Percentiles rank a stretch among this genome's conserved stretches.
Evolutionary conservation across 2,113 vertebrate species (phyloP).

Genomic region (Chunga burmeisteri): DNA sequence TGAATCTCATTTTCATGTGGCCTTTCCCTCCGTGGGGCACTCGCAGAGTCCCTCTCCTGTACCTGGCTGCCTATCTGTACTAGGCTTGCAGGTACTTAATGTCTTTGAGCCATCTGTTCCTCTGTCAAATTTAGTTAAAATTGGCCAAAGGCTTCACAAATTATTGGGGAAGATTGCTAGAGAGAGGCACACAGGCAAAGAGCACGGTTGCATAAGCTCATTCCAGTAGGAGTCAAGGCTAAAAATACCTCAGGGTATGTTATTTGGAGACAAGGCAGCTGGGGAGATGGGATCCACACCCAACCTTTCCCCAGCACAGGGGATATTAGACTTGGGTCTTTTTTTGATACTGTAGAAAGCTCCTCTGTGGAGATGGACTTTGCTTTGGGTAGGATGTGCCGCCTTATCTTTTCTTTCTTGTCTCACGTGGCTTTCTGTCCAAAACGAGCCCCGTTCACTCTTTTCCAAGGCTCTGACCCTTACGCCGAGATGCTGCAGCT

Average conservation of each 20-base stretch:
- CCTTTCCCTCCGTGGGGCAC: conserved; percentile 13
- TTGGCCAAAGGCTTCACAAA: conserved; percentile 45
- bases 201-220: background rate
- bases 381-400: background rate
- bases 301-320: background rate
- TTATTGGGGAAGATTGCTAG: conserved; percentile 43
- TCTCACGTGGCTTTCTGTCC: background rate
- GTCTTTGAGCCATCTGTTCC: conserved; percentile 62
- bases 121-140: conserved; percentile 60
- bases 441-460: background rate
- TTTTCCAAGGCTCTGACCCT: background rate
- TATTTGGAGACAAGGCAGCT: background rate
- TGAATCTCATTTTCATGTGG: conserved; percentile 51
- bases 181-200: conserved; percentile 10
- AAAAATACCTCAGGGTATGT: background rate
- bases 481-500: background rate
- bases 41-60: conserved; percentile 1
- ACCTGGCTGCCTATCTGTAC: conserved; percentile 51
- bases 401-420: background rate
- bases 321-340: too few relatives aligned
- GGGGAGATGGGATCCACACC: background rate
- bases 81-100: conserved; percentile 57
- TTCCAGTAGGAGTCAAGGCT: conserved; percentile 4
- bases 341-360: background rate
- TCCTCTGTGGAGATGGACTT: background rate